Evolutionary conservation across 2,888 invertebrate species (phyloP).

Genomic region (Sicus ferrugineus): DNA sequence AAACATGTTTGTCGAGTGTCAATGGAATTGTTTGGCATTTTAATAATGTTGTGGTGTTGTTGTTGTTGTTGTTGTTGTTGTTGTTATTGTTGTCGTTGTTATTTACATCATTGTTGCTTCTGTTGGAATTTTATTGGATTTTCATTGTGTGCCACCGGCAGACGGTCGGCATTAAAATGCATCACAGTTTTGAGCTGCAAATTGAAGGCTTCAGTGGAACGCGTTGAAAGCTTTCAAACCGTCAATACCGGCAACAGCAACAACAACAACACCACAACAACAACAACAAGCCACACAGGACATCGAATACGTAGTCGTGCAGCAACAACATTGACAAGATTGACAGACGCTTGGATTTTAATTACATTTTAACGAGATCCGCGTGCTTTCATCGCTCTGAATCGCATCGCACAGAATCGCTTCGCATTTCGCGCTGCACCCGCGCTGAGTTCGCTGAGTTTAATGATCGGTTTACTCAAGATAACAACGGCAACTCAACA

Average conservation of each 20-base stretch:
- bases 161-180: conserved; percentile 3
- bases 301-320: not conserved
- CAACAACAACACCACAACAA: conserved; percentile 7
- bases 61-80: not conserved
- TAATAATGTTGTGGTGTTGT: not conserved
- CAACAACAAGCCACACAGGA: conserved; percentile 39
- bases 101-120: not conserved
- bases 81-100: not conserved
- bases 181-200: conserved; percentile 18
- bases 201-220: conserved; percentile 40
- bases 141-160: not conserved
- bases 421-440: not conserved
- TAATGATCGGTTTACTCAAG: conserved; percentile 17
- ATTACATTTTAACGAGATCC: not conserved
- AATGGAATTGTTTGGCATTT: conserved; percentile 37
- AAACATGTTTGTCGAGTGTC: conserved; percentile 43
- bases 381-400: not conserved
- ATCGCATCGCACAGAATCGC: not conserved
- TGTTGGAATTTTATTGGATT: conserved; percentile 2
- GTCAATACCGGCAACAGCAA: conserved; percentile 31
- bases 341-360: too few species aligned
- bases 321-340: conserved; percentile 35
- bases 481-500: conserved; percentile 10
- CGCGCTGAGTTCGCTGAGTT: not conserved
- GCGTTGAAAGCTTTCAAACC: conserved; percentile 43